Percentiles rank a stretch among this genome's conserved stretches.
phyloP scores from a whole-genome alignment of 2,113 vertebrate genomes.

The Crotalus horridus region DNA sequence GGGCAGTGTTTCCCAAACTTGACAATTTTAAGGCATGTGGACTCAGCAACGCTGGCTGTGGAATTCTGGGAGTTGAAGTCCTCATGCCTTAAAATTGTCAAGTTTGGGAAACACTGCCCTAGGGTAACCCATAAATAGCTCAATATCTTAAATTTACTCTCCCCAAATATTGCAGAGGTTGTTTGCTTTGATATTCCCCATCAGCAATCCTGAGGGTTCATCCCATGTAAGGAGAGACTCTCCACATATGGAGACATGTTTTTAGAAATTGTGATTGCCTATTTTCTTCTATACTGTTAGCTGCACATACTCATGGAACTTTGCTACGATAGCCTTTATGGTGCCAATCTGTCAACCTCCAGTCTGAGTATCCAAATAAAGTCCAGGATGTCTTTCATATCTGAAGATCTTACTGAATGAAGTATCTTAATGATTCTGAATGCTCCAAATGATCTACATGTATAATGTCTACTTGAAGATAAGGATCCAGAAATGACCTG shows the following conservation, averaged over 20 bases:
- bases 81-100: too few relatives aligned
- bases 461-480: neutral
- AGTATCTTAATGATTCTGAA: neutral
- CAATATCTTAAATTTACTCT: too few relatives aligned
- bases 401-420: too few relatives aligned
- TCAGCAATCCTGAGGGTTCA: neutral
- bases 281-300: neutral
- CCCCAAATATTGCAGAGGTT: neutral
- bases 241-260: neutral
- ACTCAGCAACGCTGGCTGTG: too few relatives aligned
- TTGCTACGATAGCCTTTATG: neutral
- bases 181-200: neutral
- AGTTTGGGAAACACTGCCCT: too few relatives aligned
- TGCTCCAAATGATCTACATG: neutral
- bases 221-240: neutral
- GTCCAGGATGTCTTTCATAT: too few relatives aligned
- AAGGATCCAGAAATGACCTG: neutral
- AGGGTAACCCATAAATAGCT: too few relatives aligned
- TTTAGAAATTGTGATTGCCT: neutral
- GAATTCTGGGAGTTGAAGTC: too few relatives aligned
- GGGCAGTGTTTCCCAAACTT: too few relatives aligned
- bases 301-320: neutral
- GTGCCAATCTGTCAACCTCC: neutral
- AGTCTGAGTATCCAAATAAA: too few relatives aligned
- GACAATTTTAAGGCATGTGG: too few relatives aligned